Percentiles rank a stretch among this genome's conserved stretches.
phyloP scores from a whole-genome alignment of 2,888 invertebrate genomes.

The Noctua pronuba region DNA sequence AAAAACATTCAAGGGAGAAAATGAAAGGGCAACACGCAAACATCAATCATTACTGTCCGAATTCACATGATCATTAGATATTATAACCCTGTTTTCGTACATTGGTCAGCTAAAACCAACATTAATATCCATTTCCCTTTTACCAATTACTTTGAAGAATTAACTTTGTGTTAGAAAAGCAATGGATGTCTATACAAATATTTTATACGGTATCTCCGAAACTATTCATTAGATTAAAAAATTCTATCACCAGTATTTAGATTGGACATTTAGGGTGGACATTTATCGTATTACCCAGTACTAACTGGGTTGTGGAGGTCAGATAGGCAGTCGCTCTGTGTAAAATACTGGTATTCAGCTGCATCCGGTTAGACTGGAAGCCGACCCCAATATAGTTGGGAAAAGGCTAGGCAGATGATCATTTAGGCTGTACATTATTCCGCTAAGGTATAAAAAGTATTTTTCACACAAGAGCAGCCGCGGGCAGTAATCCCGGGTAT shows the following conservation, averaged over 20 bases:
- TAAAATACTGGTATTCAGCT: too few relatives aligned
- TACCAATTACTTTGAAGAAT: not conserved
- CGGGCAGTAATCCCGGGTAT: not conserved
- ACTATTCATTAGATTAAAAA: not conserved
- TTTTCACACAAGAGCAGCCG: not conserved
- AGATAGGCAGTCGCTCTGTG: too few relatives aligned
- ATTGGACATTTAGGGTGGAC: not conserved
- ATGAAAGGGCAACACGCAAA: conserved; percentile 39
- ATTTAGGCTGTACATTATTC: not conserved
- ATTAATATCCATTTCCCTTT: not conserved
- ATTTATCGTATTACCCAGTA: too few relatives aligned
- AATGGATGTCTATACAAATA: not conserved
- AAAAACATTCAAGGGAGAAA: conserved; percentile 46
- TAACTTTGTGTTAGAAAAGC: not conserved
- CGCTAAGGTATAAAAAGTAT: not conserved
- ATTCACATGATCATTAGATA: conserved; percentile 53
- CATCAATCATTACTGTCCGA: conserved; percentile 61
- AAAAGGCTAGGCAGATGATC: too few relatives aligned
- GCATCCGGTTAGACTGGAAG: too few relatives aligned
- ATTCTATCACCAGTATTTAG: not conserved
- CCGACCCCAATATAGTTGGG: too few relatives aligned
- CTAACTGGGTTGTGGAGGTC: too few relatives aligned
- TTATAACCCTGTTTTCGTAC: conserved; percentile 14
- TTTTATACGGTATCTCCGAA: not conserved
- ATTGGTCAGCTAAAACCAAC: conserved; percentile 1